These are phyloP conservation scores for Macaca fascicularis DNA, from an alignment of 2,113 vertebrate species.

Conservation along the genomic window DNA sequence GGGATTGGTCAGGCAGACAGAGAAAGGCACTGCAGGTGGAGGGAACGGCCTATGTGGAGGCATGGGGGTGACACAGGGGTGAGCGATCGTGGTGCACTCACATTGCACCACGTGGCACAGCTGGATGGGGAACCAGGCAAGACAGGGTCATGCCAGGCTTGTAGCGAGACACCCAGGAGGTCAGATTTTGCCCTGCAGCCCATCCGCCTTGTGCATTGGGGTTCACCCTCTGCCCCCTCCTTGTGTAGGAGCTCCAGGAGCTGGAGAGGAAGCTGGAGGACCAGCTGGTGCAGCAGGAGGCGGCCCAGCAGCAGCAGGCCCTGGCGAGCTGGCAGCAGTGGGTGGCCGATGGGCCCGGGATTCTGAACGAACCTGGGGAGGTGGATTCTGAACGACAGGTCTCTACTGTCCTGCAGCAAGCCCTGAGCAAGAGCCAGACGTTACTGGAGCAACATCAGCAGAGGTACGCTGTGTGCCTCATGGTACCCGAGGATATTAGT, in stretches of 20 bases:
- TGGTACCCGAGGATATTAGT: rapidly evolving
- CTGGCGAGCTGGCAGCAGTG: constrained; percentile 69
- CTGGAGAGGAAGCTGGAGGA: constrained; percentile 82
- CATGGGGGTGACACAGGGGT: neutral
- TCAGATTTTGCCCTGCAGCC: rapidly evolving
- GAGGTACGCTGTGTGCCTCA: constrained; percentile 59
- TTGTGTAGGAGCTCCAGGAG: constrained; percentile 81
- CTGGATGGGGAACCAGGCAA: neutral
- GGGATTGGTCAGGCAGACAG: neutral
- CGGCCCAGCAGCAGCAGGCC: constrained; percentile 59
- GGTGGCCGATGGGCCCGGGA: constrained; percentile 5
- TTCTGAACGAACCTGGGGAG: constrained; percentile 57
- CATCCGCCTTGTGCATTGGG: neutral
- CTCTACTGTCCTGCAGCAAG: constrained; percentile 73
- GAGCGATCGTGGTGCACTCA: rapidly evolving
- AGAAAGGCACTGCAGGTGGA: neutral
- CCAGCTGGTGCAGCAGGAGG: constrained; percentile 76
- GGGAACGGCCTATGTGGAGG: rapidly evolving
- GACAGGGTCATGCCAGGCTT: rapidly evolving
- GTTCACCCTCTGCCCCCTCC: neutral
- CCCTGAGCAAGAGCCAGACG: constrained; percentile 72
- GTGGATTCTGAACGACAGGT: constrained; percentile 62
- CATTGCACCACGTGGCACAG: rapidly evolving
- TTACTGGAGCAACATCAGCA: constrained; percentile 75
- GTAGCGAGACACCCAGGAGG: rapidly evolving